Evolutionary conservation across 2,888 invertebrate species (phyloP).

Genomic region (Chromoteleia sp.): DNA sequence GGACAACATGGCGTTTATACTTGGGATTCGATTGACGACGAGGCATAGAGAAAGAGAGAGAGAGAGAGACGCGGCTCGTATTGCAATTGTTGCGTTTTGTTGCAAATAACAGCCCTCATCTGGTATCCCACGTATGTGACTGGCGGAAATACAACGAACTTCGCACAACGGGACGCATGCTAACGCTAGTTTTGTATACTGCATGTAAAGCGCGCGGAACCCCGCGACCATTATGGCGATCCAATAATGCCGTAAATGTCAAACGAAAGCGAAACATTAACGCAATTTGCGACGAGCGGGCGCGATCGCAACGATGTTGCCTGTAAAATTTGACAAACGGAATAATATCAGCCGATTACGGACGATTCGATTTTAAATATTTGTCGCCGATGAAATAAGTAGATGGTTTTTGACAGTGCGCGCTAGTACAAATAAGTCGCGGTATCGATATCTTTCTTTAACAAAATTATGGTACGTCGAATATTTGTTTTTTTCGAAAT

Average conservation of each 20-base stretch:
- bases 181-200: constrained; percentile 63
- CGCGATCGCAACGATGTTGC: constrained; percentile 21
- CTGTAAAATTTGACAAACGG: constrained; percentile 24
- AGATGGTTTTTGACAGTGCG: background rate
- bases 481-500: no score
- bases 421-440: no score
- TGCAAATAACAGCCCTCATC: constrained; percentile 79
- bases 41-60: constrained; percentile 35
- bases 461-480: no score
- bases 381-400: constrained; percentile 11
- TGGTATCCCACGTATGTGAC: constrained; percentile 67
- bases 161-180: constrained; percentile 65
- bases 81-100: constrained; percentile 81
- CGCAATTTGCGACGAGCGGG: constrained; percentile 35
- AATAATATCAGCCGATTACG: constrained; percentile 15
- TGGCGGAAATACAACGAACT: constrained; percentile 71
- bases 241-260: constrained; percentile 51
- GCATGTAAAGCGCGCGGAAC: constrained; percentile 20
- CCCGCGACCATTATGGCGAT: constrained; percentile 53
- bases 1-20: constrained; percentile 76
- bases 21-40: constrained; percentile 41
- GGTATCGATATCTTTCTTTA: no score
- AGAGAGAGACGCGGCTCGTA: constrained; percentile 71
- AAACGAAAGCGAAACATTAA: constrained; percentile 55
- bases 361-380: constrained; percentile 14